Percentiles rank a stretch among this genome's conserved stretches.
These are phyloP conservation scores for Vireo altiloquus DNA, from an alignment of 2,113 vertebrate species.

Conservation along the genomic window DNA sequence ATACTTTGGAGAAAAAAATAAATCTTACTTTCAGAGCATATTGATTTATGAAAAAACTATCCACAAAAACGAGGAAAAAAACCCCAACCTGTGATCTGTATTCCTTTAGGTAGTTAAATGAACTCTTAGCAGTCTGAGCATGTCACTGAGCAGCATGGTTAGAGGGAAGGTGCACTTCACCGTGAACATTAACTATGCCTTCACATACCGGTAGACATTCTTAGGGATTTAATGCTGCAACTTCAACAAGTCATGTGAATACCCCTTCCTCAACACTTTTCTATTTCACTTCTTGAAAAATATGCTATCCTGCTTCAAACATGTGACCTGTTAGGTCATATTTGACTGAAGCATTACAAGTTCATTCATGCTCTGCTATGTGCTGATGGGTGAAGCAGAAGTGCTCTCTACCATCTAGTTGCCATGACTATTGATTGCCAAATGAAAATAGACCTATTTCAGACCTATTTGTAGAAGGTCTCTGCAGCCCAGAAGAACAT, in stretches of 20 bases:
- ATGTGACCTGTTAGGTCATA: not conserved
- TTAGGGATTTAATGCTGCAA: not conserved
- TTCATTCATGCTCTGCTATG: not conserved
- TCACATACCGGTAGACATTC: not conserved
- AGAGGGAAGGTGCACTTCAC: not conserved
- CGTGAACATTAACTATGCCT: not conserved
- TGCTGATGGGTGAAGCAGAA: not conserved
- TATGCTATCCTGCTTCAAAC: not conserved
- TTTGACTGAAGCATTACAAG: not conserved
- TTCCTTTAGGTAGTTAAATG: not conserved
- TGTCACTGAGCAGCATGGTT: not conserved
- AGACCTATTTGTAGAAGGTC: not conserved
- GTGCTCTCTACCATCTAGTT: rapidly evolving
- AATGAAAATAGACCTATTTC: not conserved
- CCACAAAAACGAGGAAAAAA: not conserved
- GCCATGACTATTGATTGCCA: not conserved
- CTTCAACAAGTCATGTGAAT: not conserved
- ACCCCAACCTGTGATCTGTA: not conserved
- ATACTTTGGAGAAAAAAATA: not conserved
- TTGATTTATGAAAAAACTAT: not conserved
- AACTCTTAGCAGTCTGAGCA: not conserved
- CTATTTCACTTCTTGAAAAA: not conserved
- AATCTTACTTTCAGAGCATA: not conserved
- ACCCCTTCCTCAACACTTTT: not conserved
- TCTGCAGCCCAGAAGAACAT: not conserved